A percentile compares a stretch with the other conserved stretches of the same genome.
These are phyloP conservation scores for Heterotilapia buettikoferi DNA, from an alignment of 2,113 vertebrate genomes.

Conservation along the genomic window DNA sequence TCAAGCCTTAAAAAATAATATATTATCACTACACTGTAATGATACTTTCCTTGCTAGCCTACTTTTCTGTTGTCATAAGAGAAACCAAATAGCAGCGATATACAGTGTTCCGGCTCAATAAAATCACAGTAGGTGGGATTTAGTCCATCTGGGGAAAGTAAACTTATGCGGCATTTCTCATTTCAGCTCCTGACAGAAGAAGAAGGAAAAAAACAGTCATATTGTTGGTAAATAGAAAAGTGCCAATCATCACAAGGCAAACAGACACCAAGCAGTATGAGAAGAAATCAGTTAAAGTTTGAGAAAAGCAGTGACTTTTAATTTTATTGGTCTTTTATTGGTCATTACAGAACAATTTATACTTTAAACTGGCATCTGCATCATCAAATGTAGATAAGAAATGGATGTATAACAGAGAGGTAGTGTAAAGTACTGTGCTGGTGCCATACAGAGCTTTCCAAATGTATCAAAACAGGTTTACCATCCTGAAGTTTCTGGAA, in stretches of 20 bases:
- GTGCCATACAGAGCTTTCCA: background rate
- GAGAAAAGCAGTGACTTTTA: background rate
- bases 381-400: background rate
- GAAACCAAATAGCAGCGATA: background rate
- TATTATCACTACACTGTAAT: background rate
- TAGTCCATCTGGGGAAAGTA: constrained; percentile 23
- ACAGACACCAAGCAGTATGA: background rate
- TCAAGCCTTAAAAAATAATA: background rate
- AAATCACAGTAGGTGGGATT: constrained; percentile 23
- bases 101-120: background rate
- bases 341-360: background rate
- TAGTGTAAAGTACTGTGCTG: background rate
- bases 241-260: constrained; percentile 14
- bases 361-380: background rate
- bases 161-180: background rate
- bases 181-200: background rate
- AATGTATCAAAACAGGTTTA: background rate
- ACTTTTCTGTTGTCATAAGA: background rate
- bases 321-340: background rate
- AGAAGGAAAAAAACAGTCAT: background rate
- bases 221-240: constrained; percentile 4
- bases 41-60: background rate
- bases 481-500: background rate
- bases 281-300: background rate
- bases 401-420: background rate